phyloP scores from a whole-genome alignment of 2,113 vertebrate species.

The Protobothrops mucrosquamatus region DNA sequence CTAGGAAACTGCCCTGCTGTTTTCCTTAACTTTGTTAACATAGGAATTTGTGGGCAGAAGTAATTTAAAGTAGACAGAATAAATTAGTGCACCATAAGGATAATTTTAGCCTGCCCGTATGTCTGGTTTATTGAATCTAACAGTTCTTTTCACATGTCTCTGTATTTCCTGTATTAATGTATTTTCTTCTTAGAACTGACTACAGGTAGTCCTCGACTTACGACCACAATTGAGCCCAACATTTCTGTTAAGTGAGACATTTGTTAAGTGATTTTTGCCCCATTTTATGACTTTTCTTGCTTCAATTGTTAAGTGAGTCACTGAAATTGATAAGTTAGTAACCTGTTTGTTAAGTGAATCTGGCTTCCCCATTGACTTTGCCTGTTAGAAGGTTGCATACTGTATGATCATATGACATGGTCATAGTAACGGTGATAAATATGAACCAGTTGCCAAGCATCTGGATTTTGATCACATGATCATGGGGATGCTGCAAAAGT shows the following conservation, averaged over 20 bases:
- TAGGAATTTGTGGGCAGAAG: neutral
- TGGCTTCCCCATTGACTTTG: neutral
- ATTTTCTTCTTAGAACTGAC: neutral
- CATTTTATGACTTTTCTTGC: neutral
- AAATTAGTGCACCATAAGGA: slow-evolving; percentile 15
- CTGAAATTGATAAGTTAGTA: neutral
- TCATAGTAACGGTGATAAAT: neutral
- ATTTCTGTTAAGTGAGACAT: neutral
- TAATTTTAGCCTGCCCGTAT: neutral
- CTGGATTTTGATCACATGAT: neutral
- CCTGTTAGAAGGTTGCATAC: neutral
- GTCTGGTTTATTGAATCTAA: slow-evolving; percentile 6
- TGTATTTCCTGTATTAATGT: neutral
- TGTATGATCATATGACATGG: neutral
- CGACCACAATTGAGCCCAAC: neutral
- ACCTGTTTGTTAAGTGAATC: neutral
- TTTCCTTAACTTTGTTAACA: slow-evolving; percentile 3
- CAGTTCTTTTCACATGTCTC: slow-evolving; percentile 9
- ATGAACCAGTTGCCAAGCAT: neutral
- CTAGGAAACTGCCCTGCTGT: neutral
- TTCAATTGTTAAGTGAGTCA: neutral
- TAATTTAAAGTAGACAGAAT: slow-evolving; percentile 5
- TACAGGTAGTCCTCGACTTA: neutral
- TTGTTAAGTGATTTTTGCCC: neutral
- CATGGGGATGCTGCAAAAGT: neutral